Conservation (phyloP, 2,888 invertebrate genomes). For the Caenorhabditis parvicauda region DNA sequence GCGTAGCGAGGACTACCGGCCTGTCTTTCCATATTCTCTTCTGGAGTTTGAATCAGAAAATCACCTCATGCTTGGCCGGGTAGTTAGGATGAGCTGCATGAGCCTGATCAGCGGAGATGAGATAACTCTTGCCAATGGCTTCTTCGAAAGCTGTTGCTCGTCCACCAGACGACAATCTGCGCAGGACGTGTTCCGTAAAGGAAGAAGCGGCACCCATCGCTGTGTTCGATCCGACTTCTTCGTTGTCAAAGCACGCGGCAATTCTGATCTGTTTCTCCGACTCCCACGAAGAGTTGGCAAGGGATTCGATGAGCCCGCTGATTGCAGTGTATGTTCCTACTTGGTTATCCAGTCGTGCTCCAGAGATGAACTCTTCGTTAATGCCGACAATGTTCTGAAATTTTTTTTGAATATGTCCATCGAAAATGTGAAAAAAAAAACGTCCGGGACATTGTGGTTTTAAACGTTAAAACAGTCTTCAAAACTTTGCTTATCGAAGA, state of each 20-base stretch:
- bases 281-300: constrained; percentile 53
- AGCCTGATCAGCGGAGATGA: constrained; percentile 64
- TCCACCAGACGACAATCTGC: constrained; percentile 53
- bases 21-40: neutral
- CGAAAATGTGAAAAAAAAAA: too few relatives aligned
- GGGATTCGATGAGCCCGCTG: constrained; percentile 63
- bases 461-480: neutral
- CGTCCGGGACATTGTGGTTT: neutral
- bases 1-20: too few relatives aligned
- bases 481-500: too few relatives aligned
- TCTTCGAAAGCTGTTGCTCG: constrained; percentile 60
- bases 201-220: constrained; percentile 67
- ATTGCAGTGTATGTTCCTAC: constrained; percentile 66
- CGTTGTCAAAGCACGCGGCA: constrained; percentile 67
- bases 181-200: constrained; percentile 65
- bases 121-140: constrained; percentile 65
- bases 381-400: constrained; percentile 63
- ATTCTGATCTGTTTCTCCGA: constrained; percentile 65
- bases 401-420: neutral
- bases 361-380: constrained; percentile 67
- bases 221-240: constrained; percentile 67
- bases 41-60: neutral
- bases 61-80: constrained; percentile 63
- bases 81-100: constrained; percentile 66
- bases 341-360: constrained; percentile 67